Evolutionary conservation across 2,797 vertebrate genomes (phyloP), one percentile per base, ranked within the genome.

Genomic region (Coranthus polyacanthus): DNA sequence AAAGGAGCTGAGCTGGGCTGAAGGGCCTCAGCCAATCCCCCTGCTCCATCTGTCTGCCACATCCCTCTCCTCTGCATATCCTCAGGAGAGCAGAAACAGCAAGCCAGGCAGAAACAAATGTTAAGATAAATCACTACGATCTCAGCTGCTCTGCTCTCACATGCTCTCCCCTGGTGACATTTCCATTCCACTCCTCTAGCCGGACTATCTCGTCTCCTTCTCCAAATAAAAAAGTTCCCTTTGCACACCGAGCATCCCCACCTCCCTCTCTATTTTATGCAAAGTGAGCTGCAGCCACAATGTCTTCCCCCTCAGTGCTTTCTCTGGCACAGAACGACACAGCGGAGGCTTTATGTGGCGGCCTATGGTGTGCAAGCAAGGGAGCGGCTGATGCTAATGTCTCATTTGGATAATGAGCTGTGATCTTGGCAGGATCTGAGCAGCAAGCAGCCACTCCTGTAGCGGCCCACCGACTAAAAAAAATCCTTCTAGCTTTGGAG

Each of bases 401-500:
- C 88, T 92, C 87, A 88, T 92, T 89, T 91, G 88, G 89, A 94
- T 94, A 93, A 93, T 91, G 92, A 94, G 88, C 83, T 82, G 85
- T 79, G 85, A 89, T 89, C 76, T 84, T 81, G 79, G 86, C 80
- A 70, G 75, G 75, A 80, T 82, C 36, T 46, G 53, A 83, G 61
- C 68, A 69, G 72, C 41, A 13, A 79, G 76, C 51, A 47, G 59
- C 64, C 68, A 79, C 79, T 82, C 79, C 83, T 62, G 71, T 42
- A 52, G 81, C n/a, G n/a, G n/a, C n/a, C n/a, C n/a, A n/a, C n/a
- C n/a, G n/a, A n/a, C n/a, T n/a, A n/a, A n/a, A n/a, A n/a, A n/a
- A 10, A 57, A 58, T 38, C 71, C 61, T 54, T 50, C 49, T 12
- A 54, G 68, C 72, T 79, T 55, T 64, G 59, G 6, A 32, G 55